phyloP scores from a whole-genome alignment of 2,797 vertebrate genomes.

The Poecile montanus region DNA sequence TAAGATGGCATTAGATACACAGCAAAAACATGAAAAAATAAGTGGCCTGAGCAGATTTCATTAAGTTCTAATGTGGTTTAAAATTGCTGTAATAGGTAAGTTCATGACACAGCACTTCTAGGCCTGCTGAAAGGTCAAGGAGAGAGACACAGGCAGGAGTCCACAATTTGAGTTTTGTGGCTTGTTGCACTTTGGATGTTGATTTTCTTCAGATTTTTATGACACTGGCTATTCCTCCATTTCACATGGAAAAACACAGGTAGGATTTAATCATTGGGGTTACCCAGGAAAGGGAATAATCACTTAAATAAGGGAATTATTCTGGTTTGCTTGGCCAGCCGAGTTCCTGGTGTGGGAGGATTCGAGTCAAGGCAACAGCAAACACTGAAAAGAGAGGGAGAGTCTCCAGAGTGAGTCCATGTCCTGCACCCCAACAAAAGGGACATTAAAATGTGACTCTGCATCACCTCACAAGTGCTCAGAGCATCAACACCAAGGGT shows the following conservation, averaged over 20 bases:
- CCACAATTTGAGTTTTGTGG: background rate
- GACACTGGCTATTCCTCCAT: background rate
- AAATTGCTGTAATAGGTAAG: background rate
- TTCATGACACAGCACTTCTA: background rate
- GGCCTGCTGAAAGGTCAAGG: background rate
- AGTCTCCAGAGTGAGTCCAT: background rate
- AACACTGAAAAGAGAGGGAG: accelerated
- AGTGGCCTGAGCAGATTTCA: background rate
- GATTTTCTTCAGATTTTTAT: background rate
- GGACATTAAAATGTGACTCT: background rate
- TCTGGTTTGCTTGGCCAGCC: background rate
- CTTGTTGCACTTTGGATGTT: background rate
- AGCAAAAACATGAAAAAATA: background rate
- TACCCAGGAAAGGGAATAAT: background rate
- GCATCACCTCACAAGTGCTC: background rate
- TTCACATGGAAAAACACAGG: background rate
- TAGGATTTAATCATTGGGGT: background rate
- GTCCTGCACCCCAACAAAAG: background rate
- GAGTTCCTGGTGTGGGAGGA: background rate
- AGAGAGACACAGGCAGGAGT: background rate
- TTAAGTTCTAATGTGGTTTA: background rate
- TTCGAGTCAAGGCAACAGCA: background rate
- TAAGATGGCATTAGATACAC: background rate
- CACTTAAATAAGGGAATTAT: background rate
- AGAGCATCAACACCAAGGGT: accelerated